These are phyloP conservation scores for Progne subis DNA, from an alignment of 2,113 vertebrate genomes.

Conservation along the genomic window DNA sequence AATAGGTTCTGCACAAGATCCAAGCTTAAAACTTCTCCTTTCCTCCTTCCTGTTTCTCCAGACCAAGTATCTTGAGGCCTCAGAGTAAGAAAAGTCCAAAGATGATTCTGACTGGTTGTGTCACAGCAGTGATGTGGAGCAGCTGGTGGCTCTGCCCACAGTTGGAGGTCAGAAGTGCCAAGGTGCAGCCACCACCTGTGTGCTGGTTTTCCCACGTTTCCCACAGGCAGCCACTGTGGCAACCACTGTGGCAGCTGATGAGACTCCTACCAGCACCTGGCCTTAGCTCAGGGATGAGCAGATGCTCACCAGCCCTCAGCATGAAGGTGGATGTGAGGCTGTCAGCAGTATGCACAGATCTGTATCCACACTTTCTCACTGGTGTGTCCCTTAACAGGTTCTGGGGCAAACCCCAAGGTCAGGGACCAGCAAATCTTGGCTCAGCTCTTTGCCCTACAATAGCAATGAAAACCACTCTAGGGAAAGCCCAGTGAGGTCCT, in stretches of 20 bases:
- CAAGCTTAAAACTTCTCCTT: background rate
- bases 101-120: background rate
- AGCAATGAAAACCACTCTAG: background rate
- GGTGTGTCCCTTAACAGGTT: background rate
- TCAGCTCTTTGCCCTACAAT: background rate
- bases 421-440: background rate
- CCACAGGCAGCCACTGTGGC: rapidly evolving
- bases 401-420: background rate
- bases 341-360: background rate
- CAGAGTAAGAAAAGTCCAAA: background rate
- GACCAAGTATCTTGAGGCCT: background rate
- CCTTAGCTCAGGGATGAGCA: background rate
- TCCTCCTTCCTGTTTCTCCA: background rate
- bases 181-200: rapidly evolving
- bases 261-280: background rate
- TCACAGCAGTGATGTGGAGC: background rate
- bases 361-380: background rate
- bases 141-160: rapidly evolving
- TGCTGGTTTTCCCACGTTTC: no score
- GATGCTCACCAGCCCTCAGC: background rate
- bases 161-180: background rate
- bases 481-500: background rate
- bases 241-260: rapidly evolving
- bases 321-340: background rate
- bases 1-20: background rate